Evolutionary conservation across 2,113 vertebrate genomes (phyloP).

Genomic region (Zonotrichia leucophrys): DNA sequence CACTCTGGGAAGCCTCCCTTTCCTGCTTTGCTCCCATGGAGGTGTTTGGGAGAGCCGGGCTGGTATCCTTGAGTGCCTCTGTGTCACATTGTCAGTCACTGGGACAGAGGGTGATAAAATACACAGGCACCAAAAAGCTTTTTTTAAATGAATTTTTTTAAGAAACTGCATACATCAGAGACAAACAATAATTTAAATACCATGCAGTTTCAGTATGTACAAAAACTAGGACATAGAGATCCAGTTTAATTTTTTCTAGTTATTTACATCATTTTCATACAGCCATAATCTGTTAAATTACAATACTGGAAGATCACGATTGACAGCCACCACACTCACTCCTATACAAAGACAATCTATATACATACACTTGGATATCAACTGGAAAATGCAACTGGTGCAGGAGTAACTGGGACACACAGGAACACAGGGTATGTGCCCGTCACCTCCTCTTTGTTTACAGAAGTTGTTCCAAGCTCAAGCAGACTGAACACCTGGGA

Average conservation of each 20-base stretch:
- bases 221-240: slow-evolving; percentile 82
- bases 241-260: slow-evolving; percentile 70
- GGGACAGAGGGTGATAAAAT: slow-evolving; percentile 10
- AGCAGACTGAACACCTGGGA: slow-evolving; percentile 21
- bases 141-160: slow-evolving; percentile 72
- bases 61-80: neutral
- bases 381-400: slow-evolving; percentile 70
- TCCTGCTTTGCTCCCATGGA: neutral
- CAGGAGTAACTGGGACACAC: slow-evolving; percentile 47
- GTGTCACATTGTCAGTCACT: rapidly evolving
- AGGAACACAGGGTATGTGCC: slow-evolving; percentile 30
- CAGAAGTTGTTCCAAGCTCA: slow-evolving; percentile 9
- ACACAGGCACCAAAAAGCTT: slow-evolving; percentile 24
- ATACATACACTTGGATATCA: slow-evolving; percentile 74
- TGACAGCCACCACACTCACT: slow-evolving; percentile 77
- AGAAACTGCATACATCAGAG: slow-evolving; percentile 93
- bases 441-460: slow-evolving; percentile 30
- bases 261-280: slow-evolving; percentile 84
- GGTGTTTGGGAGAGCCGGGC: neutral
- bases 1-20: too few relatives aligned
- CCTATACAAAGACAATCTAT: slow-evolving; percentile 79
- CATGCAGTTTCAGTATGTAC: slow-evolving; percentile 94
- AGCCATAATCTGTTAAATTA: slow-evolving; percentile 74
- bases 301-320: slow-evolving; percentile 75
- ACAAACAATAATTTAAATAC: slow-evolving; percentile 91